Evolutionary conservation across 2,113 vertebrate genomes (phyloP).

Genomic region (Oenanthe oenanthe): DNA sequence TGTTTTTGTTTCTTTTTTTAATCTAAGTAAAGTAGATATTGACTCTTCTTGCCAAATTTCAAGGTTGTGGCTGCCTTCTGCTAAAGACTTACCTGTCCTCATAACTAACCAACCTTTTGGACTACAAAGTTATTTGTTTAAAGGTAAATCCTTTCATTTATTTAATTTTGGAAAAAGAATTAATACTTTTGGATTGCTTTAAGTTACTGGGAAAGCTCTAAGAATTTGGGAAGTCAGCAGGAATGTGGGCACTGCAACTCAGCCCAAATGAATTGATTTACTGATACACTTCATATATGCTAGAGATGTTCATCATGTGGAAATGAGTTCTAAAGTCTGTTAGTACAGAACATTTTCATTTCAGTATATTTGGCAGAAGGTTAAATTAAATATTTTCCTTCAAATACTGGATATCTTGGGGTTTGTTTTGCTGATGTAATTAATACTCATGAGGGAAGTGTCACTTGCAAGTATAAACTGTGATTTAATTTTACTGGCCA

Average conservation of each 20-base stretch:
- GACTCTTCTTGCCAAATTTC: conserved; percentile 51
- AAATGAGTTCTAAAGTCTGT: neutral
- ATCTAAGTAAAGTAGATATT: neutral
- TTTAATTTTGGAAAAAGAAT: neutral
- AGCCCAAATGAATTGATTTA: neutral
- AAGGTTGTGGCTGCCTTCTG: conserved; percentile 35
- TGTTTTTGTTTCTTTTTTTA: neutral
- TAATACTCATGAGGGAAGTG: conserved; percentile 8
- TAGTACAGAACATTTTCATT: neutral
- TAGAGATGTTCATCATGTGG: neutral
- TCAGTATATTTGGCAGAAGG: conserved; percentile 6
- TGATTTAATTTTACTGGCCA: conserved; percentile 1
- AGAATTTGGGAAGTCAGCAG: neutral
- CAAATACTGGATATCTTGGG: neutral
- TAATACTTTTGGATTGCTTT: neutral
- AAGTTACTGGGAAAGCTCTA: neutral
- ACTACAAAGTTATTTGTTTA: neutral
- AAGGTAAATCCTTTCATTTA: conserved; percentile 9
- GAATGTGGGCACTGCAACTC: neutral
- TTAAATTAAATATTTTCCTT: conserved; percentile 20
- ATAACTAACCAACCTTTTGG: neutral
- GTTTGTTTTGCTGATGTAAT: conserved; percentile 8
- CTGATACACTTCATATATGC: neutral
- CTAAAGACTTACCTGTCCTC: conserved; percentile 16
- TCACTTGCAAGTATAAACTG: neutral